phyloP scores from a whole-genome alignment of 2,113 vertebrate genomes.

The Datnioides undecimradiatus region DNA sequence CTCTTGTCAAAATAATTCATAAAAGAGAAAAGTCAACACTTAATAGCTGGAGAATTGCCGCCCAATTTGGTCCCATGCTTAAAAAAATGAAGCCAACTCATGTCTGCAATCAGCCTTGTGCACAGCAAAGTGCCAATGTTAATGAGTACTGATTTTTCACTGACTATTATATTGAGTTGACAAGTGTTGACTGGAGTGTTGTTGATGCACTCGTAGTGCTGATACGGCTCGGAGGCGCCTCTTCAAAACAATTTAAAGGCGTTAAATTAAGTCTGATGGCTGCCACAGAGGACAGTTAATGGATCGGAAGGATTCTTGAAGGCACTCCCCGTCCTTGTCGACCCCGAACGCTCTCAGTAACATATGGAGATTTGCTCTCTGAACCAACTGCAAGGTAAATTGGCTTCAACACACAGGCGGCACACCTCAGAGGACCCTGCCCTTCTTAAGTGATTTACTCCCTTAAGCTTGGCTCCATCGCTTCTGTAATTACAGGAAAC shows the following conservation, averaged over 20 bases:
- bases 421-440: conserved; percentile 66
- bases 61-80: background rate
- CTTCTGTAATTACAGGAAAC: conserved; percentile 76
- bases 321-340: background rate
- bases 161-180: conserved; percentile 36
- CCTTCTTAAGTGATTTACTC: conserved; percentile 79
- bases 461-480: conserved; percentile 50
- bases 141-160: conserved; percentile 31
- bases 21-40: background rate
- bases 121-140: conserved; percentile 1
- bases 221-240: conserved; percentile 39
- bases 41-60: background rate
- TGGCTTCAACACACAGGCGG: conserved; percentile 55
- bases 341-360: conserved; percentile 41
- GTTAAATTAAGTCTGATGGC: conserved; percentile 50
- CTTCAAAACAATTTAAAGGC: conserved; percentile 42
- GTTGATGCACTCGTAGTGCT: conserved; percentile 25
- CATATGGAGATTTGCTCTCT: conserved; percentile 79
- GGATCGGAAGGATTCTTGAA: conserved; percentile 56
- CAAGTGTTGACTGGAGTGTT: conserved; percentile 57
- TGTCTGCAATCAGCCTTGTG: conserved; percentile 1
- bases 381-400: conserved; percentile 53
- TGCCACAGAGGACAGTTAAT: conserved; percentile 45
- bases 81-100: background rate
- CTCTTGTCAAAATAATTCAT: conserved; percentile 11